These are phyloP conservation scores for Acanthiza pusilla DNA, from an alignment of 2,797 vertebrate genomes.

Conservation along the genomic window DNA sequence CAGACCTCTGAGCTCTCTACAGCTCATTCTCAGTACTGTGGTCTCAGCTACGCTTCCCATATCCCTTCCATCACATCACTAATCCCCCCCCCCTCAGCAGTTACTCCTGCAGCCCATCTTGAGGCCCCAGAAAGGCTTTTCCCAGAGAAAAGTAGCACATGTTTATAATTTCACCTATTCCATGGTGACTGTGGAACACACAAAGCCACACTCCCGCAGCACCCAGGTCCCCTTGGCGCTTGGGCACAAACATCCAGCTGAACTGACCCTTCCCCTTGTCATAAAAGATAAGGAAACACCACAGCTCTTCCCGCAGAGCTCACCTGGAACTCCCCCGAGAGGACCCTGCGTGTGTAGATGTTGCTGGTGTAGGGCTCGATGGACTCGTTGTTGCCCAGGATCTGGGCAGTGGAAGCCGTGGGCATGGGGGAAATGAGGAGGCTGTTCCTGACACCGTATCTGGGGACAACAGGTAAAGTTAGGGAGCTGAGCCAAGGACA, in stretches of 20 bases:
- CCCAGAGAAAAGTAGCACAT: not conserved
- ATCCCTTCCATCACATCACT: not conserved
- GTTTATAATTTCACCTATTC: no score
- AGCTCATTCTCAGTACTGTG: not conserved
- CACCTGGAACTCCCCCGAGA: conserved; percentile 98
- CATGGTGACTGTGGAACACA: not conserved
- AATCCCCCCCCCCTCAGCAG: not conserved
- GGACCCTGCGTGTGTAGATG: conserved; percentile 95
- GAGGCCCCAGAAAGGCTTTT: not conserved
- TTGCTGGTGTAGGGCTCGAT: conserved; percentile 98
- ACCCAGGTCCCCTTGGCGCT: not conserved
- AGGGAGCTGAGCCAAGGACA: not conserved
- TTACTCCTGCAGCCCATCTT: not conserved
- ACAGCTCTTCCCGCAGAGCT: not conserved
- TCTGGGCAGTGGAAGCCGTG: conserved; percentile 97
- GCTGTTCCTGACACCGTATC: conserved; percentile 92
- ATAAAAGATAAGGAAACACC: rapidly evolving
- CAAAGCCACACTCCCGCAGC: not conserved
- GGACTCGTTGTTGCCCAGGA: conserved; percentile 97
- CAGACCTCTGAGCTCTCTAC: not conserved
- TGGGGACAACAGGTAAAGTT: not conserved
- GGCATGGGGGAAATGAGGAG: conserved; percentile 96
- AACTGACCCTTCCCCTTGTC: not conserved
- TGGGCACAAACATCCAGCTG: not conserved
- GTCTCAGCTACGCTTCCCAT: not conserved